Evolutionary conservation across 1,140 invertebrate genomes (phyloP), one percentile per base, ranked within the genome.

Genomic region (Galleria mellonella): DNA sequence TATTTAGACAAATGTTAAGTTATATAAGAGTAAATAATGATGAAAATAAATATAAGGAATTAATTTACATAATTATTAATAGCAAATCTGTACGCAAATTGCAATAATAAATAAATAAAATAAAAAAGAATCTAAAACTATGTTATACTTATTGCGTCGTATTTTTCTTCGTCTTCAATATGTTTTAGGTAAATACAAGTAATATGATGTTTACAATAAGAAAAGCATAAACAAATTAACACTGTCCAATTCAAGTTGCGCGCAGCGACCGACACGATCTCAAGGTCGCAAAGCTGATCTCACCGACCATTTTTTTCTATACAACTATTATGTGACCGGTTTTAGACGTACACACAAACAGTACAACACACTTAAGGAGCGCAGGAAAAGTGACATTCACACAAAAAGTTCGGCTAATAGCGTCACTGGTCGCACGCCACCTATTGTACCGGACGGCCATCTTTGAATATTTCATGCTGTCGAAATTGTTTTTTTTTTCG

Each of bases 271-370:
- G 61, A 51, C 55, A 67, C 53, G 51, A 43, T 56, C 37, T 60
- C 72, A 83, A 83, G 78, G 78, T 63, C 74, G 53, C 28, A 30
- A 31, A 41, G 71, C 66, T 81, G 78, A 83, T 76, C 75, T 83
- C 78, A 83, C 67, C 69, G 57, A 43, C 52, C 56, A 65, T 69
- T 72, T 79, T n/a, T 83, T 79, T 71, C 58, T 62, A 65, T 52
- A 56, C 46, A 49, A 64, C 51, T 72, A 67, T 72, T 53, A 74
- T 47, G 50, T 59, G 48, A 58, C 64, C 40, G 56, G 48, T 55
- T 73, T 55, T n/a, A 64, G 57, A 65, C 42, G 59, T 44, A 33
- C 48, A 8, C 32, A 39, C 13, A 50, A 27, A 35, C 43, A 29
- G 15, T 55, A 64, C 54, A 45, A 46, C 46, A 56, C 49, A 42